Evolutionary conservation across 2,113 vertebrate species (phyloP).

Genomic region (Hippocampus abdominalis): DNA sequence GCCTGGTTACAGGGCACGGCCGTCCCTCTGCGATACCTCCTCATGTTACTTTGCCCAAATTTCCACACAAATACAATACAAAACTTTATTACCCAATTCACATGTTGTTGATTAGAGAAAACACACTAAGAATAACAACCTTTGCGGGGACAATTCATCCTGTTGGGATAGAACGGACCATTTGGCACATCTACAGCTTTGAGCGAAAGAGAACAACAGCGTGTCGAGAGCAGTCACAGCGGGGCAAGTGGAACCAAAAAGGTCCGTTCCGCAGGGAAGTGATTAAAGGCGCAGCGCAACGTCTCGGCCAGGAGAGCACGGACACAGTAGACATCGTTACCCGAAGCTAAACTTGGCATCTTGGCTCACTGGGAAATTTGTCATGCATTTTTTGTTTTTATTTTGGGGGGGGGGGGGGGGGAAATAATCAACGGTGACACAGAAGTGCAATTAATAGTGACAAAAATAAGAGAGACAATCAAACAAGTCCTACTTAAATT

Average conservation of each 20-base stretch:
- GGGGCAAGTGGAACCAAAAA: conserved; percentile 47
- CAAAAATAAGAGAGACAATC: no score
- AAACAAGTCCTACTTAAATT: no score
- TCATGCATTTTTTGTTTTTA: no score
- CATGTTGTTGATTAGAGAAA: neutral
- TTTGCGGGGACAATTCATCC: neutral
- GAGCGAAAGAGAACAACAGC: conserved; percentile 25
- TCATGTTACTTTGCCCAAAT: neutral
- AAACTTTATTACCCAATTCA: neutral
- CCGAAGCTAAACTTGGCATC: conserved; percentile 4
- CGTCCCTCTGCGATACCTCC: neutral
- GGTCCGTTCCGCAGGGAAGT: conserved; percentile 36
- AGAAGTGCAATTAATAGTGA: no score
- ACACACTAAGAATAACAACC: neutral
- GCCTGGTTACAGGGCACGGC: conserved; percentile 46
- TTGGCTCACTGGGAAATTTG: neutral
- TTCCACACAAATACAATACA: neutral
- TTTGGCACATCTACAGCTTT: conserved; percentile 11
- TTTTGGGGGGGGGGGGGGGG: no score
- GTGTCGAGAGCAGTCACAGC: conserved; percentile 32
- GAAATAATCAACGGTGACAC: no score
- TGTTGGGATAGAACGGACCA: neutral
- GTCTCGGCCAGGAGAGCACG: conserved; percentile 35
- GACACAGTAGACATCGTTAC: conserved; percentile 48
- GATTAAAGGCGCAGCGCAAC: conserved; percentile 36